Evolutionary conservation across 2,888 invertebrate genomes (phyloP).

Genomic region (Epinotia brunnichana): DNA sequence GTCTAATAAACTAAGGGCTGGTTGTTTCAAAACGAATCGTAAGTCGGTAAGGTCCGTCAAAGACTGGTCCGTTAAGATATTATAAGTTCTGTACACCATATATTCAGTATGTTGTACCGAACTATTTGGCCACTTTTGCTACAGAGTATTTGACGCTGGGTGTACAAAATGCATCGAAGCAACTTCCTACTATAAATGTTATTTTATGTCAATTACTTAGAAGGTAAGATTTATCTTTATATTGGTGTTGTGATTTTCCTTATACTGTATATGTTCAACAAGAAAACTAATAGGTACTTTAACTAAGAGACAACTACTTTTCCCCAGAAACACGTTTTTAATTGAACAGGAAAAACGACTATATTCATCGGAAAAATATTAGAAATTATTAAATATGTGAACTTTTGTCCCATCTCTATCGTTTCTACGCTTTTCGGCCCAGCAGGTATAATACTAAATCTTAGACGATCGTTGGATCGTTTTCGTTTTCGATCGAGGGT

Average conservation of each 20-base stretch:
- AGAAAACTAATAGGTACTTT: not conserved
- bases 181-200: not conserved
- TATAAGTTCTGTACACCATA: too few relatives aligned
- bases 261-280: not conserved
- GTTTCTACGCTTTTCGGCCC: too few relatives aligned
- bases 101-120: too few relatives aligned
- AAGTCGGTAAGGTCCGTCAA: too few relatives aligned
- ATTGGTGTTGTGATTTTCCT: conserved; percentile 16
- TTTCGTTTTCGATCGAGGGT: too few relatives aligned
- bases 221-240: not conserved
- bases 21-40: too few relatives aligned
- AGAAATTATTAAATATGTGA: not conserved
- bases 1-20: not conserved
- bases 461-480: too few relatives aligned
- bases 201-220: not conserved
- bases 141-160: too few relatives aligned
- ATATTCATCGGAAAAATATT: not conserved
- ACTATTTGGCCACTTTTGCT: too few relatives aligned
- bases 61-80: too few relatives aligned
- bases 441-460: too few relatives aligned
- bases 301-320: not conserved
- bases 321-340: conserved; percentile 14
- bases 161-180: not conserved
- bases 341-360: conserved; percentile 18
- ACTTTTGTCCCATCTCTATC: not conserved